These are phyloP conservation scores for Simalia tracyae DNA, from an alignment of 2,797 vertebrate species.

Conservation along the genomic window DNA sequence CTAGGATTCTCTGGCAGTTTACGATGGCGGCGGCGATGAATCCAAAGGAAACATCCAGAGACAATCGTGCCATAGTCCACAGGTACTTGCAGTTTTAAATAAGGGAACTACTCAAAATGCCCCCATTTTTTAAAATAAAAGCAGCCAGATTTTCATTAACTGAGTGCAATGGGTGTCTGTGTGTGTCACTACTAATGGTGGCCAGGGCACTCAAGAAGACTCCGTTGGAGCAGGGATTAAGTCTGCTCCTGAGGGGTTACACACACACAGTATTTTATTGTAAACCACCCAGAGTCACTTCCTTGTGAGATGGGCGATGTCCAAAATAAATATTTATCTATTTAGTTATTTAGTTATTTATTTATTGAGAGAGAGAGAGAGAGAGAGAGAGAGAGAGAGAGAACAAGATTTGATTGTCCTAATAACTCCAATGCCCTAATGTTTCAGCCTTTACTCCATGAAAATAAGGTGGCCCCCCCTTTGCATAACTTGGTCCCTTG, in stretches of 20 bases:
- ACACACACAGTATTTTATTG: no score
- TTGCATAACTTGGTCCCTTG: not conserved
- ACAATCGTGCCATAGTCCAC: not conserved
- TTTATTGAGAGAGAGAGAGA: no score
- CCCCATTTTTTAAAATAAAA: not conserved
- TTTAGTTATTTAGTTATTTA: no score
- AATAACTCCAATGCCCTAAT: not conserved
- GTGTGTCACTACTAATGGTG: not conserved
- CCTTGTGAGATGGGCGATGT: no score
- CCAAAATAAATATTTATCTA: no score
- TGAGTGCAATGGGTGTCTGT: not conserved
- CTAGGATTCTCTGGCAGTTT: not conserved
- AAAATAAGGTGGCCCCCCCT: not conserved
- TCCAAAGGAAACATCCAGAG: slow-evolving; percentile 26
- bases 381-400: no score
- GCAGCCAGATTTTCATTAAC: not conserved
- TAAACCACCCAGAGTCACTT: no score
- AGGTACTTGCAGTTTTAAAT: not conserved
- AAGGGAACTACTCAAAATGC: not conserved
- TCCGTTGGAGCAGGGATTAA: not conserved
- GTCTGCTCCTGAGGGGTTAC: not conserved
- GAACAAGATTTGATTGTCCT: not conserved
- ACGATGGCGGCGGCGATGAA: not conserved
- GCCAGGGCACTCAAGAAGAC: not conserved
- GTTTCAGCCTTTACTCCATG: not conserved